Evolutionary conservation across 1,140 invertebrate genomes (phyloP).

Genomic region (Latrodectus geometricus): DNA sequence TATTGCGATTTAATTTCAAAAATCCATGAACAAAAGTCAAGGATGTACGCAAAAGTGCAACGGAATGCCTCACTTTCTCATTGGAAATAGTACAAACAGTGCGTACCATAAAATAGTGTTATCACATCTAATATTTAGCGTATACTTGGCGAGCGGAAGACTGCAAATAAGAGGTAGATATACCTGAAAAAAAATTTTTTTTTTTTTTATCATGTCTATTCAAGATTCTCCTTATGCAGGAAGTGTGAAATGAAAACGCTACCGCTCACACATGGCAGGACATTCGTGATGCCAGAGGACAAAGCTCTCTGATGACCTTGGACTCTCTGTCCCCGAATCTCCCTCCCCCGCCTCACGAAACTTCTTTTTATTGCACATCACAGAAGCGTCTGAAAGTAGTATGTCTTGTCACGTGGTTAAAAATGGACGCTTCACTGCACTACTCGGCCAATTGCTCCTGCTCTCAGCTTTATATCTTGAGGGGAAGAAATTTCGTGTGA

Average conservation of each 20-base stretch:
- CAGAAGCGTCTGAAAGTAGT: background rate
- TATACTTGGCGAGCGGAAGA: background rate
- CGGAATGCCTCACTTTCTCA: too few species aligned
- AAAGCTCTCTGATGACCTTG: constrained; percentile 9
- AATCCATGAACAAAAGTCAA: too few species aligned
- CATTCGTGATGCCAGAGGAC: constrained; percentile 4
- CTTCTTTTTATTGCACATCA: background rate
- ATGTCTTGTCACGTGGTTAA: background rate
- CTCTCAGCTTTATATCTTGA: background rate
- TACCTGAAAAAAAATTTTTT: background rate
- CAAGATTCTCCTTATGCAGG: background rate
- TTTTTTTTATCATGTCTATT: background rate
- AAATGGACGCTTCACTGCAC: background rate
- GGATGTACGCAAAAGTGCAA: too few species aligned
- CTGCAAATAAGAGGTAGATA: background rate
- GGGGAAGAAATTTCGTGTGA: background rate
- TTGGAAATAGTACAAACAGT: too few species aligned
- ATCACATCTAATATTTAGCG: too few species aligned
- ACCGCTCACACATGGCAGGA: background rate
- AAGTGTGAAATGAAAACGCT: background rate
- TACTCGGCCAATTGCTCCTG: background rate
- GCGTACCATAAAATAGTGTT: too few species aligned
- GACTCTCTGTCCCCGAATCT: background rate
- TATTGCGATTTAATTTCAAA: too few species aligned
- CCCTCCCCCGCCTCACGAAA: background rate